Percentiles rank a stretch among this genome's conserved stretches.
Evolutionary conservation across 2,797 vertebrate genomes (phyloP).

Genomic region (Denticeps clupeoides): DNA sequence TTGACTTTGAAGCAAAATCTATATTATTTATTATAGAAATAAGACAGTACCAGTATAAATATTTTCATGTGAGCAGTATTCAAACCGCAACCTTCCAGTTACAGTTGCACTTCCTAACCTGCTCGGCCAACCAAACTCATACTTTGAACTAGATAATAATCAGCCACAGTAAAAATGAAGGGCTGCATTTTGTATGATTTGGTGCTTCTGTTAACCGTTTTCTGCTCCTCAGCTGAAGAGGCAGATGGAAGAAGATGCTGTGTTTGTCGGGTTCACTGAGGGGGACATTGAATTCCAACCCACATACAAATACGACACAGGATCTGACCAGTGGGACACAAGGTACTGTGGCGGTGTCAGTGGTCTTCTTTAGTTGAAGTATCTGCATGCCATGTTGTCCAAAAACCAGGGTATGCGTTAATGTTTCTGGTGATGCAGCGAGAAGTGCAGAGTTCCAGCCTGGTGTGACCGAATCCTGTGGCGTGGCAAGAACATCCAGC

Average conservation of each 20-base stretch:
- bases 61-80: too few species aligned
- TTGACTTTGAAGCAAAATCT: too few species aligned
- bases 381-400: too few species aligned
- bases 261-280: slow-evolving; percentile 83
- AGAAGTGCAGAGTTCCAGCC: slow-evolving; percentile 87
- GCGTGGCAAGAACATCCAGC: slow-evolving; percentile 75
- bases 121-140: too few species aligned
- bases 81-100: too few species aligned
- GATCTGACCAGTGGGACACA: slow-evolving; percentile 88
- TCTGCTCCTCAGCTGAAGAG: slow-evolving; percentile 68
- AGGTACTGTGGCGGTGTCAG: slow-evolving; percentile 57
- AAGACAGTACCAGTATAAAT: too few species aligned
- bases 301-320: slow-evolving; percentile 92
- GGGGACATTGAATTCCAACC: slow-evolving; percentile 89
- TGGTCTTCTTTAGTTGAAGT: too few species aligned
- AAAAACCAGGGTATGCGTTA: slow-evolving; percentile 1
- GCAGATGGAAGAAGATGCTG: slow-evolving; percentile 75
- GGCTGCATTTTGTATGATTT: neutral
- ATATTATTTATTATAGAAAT: too few species aligned
- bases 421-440: slow-evolving; percentile 48
- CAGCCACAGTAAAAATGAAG: neutral
- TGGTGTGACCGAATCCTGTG: slow-evolving; percentile 96
- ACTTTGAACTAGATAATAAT: neutral
- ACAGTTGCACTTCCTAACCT: too few species aligned
- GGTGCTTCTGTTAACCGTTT: neutral